phyloP scores from a whole-genome alignment of 2,888 invertebrate species.

The Eupelmus urozonus region DNA sequence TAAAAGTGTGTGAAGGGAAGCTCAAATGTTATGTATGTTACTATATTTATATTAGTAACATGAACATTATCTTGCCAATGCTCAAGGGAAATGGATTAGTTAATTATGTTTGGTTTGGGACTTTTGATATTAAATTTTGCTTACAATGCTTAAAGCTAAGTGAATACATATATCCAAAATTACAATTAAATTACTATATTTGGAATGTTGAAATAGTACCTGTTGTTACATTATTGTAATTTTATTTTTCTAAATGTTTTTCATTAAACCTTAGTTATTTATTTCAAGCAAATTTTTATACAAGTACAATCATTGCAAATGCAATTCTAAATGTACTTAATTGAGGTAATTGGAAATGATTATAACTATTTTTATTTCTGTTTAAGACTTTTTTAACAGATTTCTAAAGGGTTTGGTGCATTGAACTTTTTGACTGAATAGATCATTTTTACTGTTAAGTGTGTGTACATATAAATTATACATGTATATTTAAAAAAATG shows the following conservation, averaged over 20 bases:
- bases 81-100: conserved; percentile 17
- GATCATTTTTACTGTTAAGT: conserved; percentile 6
- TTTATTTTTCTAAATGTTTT: conserved; percentile 9
- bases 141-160: neutral
- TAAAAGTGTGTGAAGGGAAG: conserved; percentile 21
- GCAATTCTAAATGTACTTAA: too few species aligned
- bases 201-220: neutral
- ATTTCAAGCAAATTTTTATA: neutral
- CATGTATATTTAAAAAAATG: conserved; percentile 1
- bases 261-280: neutral
- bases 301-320: neutral
- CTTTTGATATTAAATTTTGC: conserved; percentile 30
- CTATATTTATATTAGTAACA: neutral
- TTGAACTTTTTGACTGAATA: conserved; percentile 51
- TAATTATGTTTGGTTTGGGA: conserved; percentile 30
- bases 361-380: neutral
- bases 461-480: conserved; percentile 17
- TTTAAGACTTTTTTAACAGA: conserved; percentile 1
- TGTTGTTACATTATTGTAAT: neutral
- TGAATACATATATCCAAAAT: neutral
- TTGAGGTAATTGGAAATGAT: too few species aligned
- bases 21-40: neutral
- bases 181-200: neutral
- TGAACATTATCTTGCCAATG: conserved; percentile 21
- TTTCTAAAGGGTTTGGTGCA: conserved; percentile 18